Evolutionary conservation across 2,797 vertebrate species (phyloP).

Genomic region (Pogoniulus pusillus): DNA sequence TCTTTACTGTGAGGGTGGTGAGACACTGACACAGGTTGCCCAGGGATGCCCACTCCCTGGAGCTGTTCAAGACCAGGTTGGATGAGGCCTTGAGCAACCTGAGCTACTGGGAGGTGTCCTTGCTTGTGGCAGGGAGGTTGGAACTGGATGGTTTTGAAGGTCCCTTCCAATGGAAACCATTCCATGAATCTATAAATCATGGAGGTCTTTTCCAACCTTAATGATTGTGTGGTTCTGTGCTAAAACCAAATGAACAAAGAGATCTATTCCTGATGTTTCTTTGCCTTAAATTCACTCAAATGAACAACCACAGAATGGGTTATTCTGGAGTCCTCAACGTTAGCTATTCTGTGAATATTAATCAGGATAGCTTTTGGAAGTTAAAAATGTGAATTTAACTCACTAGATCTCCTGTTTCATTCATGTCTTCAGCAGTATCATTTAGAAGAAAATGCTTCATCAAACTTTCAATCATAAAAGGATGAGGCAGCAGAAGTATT

Average conservation of each 20-base stretch:
- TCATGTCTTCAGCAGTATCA: constrained; percentile 34
- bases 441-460: constrained; percentile 64
- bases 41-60: too few relatives aligned
- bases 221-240: too few relatives aligned
- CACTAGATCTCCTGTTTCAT: constrained; percentile 48
- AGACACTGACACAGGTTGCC: too few relatives aligned
- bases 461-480: constrained; percentile 57
- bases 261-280: not conserved
- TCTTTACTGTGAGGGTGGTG: too few relatives aligned
- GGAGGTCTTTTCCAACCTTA: too few relatives aligned
- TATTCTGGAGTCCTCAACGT: not conserved
- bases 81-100: too few relatives aligned
- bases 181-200: too few relatives aligned
- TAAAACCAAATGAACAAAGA: not conserved
- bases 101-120: too few relatives aligned
- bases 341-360: constrained; percentile 42
- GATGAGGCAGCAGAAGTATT: not conserved
- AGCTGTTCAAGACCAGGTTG: too few relatives aligned
- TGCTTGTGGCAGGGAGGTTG: too few relatives aligned
- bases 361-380: constrained; percentile 49
- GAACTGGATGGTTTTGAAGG: too few relatives aligned
- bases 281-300: not conserved
- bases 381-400: constrained; percentile 64
- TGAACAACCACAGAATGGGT: not conserved
- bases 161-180: too few relatives aligned